Percentiles rank a stretch among this genome's conserved stretches.
These are phyloP conservation scores for Enteromius afrohamiltoni DNA, from an alignment of 2,797 vertebrate species.

Conservation along the genomic window DNA sequence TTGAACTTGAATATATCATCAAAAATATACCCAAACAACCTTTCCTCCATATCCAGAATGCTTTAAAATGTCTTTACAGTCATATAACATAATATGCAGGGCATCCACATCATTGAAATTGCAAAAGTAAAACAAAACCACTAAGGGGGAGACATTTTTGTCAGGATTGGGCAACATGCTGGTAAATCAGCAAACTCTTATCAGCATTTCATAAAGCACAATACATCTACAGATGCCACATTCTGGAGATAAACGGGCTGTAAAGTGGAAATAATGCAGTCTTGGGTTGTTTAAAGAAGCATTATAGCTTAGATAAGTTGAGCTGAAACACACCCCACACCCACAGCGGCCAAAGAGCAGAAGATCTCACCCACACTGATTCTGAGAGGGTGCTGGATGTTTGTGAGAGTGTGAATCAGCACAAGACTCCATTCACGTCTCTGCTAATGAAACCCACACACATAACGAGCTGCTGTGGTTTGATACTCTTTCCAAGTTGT, in stretches of 20 bases:
- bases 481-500: slow-evolving; percentile 44
- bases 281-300: slow-evolving; percentile 37
- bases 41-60: neutral
- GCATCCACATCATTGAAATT: neutral
- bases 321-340: slow-evolving; percentile 31
- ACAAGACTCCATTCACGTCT: slow-evolving; percentile 80
- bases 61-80: neutral
- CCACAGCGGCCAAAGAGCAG: slow-evolving; percentile 66
- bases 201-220: slow-evolving; percentile 21
- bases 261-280: slow-evolving; percentile 31
- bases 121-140: neutral
- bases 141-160: neutral
- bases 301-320: slow-evolving; percentile 3
- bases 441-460: slow-evolving; percentile 75
- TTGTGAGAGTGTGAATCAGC: slow-evolving; percentile 45
- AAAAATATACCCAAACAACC: neutral
- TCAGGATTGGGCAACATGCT: neutral
- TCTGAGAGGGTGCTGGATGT: neutral
- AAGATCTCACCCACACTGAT: slow-evolving; percentile 38
- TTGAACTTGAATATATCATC: neutral
- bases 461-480: slow-evolving; percentile 65
- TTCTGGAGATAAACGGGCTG: slow-evolving; percentile 38
- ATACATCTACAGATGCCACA: slow-evolving; percentile 38
- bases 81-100: neutral
- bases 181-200: slow-evolving; percentile 39